phyloP scores from a whole-genome alignment of 2,113 vertebrate genomes.

The Galemys pyrenaicus region DNA sequence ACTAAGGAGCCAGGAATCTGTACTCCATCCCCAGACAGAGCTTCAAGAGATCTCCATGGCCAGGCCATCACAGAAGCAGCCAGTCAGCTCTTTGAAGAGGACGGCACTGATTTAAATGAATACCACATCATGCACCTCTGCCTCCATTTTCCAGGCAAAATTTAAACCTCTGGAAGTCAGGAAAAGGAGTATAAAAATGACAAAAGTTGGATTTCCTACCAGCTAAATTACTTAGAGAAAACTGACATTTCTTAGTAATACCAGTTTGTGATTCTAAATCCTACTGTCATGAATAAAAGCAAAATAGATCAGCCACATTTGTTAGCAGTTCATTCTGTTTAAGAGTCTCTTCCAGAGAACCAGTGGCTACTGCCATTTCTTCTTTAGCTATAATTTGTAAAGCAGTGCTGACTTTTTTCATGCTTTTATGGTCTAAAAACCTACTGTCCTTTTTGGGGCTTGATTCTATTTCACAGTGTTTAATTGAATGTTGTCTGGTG shows the following conservation, averaged over 20 bases:
- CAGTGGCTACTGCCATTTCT: background rate
- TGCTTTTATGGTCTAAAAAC: background rate
- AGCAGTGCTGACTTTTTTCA: background rate
- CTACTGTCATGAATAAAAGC: conserved; percentile 20
- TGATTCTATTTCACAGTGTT: background rate
- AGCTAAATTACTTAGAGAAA: background rate
- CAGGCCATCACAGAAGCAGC: background rate
- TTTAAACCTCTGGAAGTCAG: background rate
- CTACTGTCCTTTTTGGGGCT: background rate
- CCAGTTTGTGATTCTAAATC: conserved; percentile 4
- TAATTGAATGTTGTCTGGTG: background rate
- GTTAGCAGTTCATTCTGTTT: background rate
- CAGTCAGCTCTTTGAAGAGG: background rate
- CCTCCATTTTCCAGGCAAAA: background rate
- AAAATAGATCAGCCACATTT: background rate
- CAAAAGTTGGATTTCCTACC: background rate
- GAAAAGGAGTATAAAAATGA: background rate
- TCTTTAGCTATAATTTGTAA: background rate
- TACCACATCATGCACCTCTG: background rate
- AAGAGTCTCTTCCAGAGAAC: background rate
- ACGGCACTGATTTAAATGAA: background rate
- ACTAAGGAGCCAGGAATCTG: background rate
- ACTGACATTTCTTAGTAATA: conserved; percentile 38
- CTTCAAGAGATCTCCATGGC: background rate
- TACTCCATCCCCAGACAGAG: background rate